phyloP scores from a whole-genome alignment of 2,797 vertebrate species.

The Eospalax fontanierii region DNA sequence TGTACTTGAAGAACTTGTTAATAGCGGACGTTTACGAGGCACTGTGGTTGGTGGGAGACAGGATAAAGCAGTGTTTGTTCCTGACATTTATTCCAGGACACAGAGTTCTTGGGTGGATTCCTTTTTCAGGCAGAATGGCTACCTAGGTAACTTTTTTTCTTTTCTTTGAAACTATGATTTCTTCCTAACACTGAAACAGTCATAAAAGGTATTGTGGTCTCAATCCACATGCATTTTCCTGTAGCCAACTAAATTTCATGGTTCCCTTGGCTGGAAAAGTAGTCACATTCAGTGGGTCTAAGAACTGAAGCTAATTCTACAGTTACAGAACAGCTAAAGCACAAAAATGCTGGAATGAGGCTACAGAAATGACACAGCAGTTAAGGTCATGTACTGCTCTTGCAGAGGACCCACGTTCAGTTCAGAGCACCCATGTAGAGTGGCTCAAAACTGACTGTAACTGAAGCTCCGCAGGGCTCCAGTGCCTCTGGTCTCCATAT shows the following conservation, averaged over 20 bases:
- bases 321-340: conserved; percentile 34
- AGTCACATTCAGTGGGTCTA: conserved; percentile 33
- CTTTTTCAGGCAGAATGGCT: conserved; percentile 97
- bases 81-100: conserved; percentile 97
- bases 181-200: conserved; percentile 33
- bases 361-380: too few species aligned
- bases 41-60: conserved; percentile 95
- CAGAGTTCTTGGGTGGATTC: conserved; percentile 98
- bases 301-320: conserved; percentile 54
- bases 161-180: conserved; percentile 27
- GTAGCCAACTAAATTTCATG: neutral
- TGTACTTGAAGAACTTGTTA: conserved; percentile 96
- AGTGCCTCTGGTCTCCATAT: too few species aligned
- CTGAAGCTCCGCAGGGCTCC: too few species aligned
- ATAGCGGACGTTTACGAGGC: conserved; percentile 94
- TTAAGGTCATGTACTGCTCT: too few species aligned
- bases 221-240: neutral
- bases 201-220: conserved; percentile 6
- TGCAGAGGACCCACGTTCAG: too few species aligned
- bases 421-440: too few species aligned
- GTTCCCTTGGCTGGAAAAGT: conserved; percentile 29
- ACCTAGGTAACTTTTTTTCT: conserved; percentile 92
- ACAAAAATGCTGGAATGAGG: neutral
- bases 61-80: conserved; percentile 97
- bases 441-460: too few species aligned